Evolutionary conservation across 2,888 invertebrate species (phyloP).

Genomic region (Caprella mutica): DNA sequence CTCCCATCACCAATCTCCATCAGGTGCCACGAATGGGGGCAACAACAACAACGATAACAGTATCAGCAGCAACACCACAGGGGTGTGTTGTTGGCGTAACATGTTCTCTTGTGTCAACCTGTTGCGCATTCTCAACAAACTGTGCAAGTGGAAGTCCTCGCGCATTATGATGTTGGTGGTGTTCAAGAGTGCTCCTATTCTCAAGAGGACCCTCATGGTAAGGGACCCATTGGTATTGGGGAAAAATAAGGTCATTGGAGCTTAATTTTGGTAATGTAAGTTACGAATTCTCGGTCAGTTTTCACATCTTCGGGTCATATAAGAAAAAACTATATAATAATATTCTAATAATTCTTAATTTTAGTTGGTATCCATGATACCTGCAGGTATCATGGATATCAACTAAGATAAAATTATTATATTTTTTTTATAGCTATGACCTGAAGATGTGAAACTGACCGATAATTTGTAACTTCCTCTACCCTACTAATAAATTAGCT

Average conservation of each 20-base stretch:
- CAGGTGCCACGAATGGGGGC: slow-evolving; percentile 1
- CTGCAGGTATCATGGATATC: too few relatives aligned
- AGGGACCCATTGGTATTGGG: too few relatives aligned
- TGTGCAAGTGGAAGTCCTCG: slow-evolving; percentile 99
- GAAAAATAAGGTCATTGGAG: too few relatives aligned
- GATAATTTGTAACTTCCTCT: too few relatives aligned
- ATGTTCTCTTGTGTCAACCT: slow-evolving; percentile 96
- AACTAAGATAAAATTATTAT: background rate
- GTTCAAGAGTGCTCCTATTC: slow-evolving; percentile 96
- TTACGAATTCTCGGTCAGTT: too few relatives aligned
- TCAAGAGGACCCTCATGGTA: slow-evolving; percentile 82
- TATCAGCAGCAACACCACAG: slow-evolving; percentile 37
- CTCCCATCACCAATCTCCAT: too few relatives aligned
- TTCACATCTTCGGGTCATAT: too few relatives aligned
- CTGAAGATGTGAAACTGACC: background rate
- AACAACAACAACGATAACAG: background rate
- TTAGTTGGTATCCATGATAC: too few relatives aligned
- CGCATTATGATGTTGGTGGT: slow-evolving; percentile 98
- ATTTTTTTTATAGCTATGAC: background rate
- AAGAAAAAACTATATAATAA: too few relatives aligned
- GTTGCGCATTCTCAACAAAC: slow-evolving; percentile 87
- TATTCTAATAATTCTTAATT: background rate
- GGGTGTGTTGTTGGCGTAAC: slow-evolving; percentile 92
- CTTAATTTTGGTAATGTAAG: too few relatives aligned
- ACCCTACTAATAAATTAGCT: too few relatives aligned